Base-by-base conservation (phyloP, 2,113 vertebrate genomes). In the Motacilla alba region DNA sequence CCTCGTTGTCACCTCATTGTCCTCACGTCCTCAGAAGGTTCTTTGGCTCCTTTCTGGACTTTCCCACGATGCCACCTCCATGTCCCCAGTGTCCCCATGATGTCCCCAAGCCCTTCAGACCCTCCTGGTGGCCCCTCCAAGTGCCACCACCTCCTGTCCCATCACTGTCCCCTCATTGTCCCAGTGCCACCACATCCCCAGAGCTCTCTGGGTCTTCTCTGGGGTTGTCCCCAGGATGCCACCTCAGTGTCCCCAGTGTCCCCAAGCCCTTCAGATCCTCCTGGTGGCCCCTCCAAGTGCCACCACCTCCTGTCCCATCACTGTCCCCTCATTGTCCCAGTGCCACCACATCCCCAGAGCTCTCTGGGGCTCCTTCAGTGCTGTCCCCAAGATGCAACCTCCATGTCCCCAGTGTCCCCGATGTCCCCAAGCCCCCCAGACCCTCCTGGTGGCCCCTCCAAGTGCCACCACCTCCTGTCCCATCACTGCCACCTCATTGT, bases 361-460 rank as follows among this genome's bases (percentile, higher is more conserved):
- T 49, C 49, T 26, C 59, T 19, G 58, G 15, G 15, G n/a, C 15
- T 37, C 15, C n/a, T 33, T 6, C 9, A 14, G 33, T n/a, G n/a
- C n/a, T 14, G 55, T 59, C 56, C 56, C 33, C 9, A 4, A 2
- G 35, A 9, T 41, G 60, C 13, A 39, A 43, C 39, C 62, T 0
- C 27, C 4, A 4, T 64, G 62, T 43, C 39, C 35, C 24, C 3
- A 5, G 8, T 66, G 63, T 66, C 64, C 64, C 64, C 44, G 43
- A 10, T 47, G 44, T 67, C 64, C 46, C 66, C 46, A 49, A n/a
- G 44, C 18, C 3, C n/a, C 17, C n/a, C 66, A 68, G 43, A n/a
- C 15, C 31, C 16, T 47, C 22, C 15, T 46, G 21, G 21, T 1
- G 6, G 6, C 28, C 5, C 10, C 30, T 12, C 1, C 5, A 5